Evolutionary conservation across 1,140 invertebrate species (phyloP), one percentile per base, ranked within the genome.

Genomic region (Monomorium pharaonis): DNA sequence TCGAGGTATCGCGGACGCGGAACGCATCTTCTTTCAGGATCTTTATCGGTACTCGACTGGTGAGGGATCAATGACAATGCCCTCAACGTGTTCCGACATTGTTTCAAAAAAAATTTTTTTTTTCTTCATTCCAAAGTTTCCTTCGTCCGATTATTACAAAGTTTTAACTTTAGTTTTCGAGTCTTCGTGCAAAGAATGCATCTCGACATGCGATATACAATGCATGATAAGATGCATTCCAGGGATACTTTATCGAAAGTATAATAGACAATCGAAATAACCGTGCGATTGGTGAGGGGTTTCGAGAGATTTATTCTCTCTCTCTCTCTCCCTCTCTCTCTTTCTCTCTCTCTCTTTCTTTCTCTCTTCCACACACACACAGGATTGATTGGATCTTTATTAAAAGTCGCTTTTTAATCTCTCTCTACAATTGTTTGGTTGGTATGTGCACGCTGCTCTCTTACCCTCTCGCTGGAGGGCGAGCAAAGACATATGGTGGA

Each of bases 401-500:
- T 72, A 27, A 70, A 56, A 56, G 37, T 83, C 37, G 24, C 42
- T 67, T 67, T 69, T 83, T 72, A 60, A 58, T 81, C 49, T 83
- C 51, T 83, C 51, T 83, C 37, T 72, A 83, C 67, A 83, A 58
- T 76, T 65, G 75, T 70, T 70, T 70, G 75, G 42, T 70, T 70
- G 75, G 42, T 86, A 81, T 88, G 76, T 58, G 84, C 70, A 37
- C 74, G 27, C 60, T 56, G 65, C 85, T 88, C 74, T 63, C 58
- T 88, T 47, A 75, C 42, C 84, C 42, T 86, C 67, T 58, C 51
- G 78, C 67, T 51, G 37, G 54, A 60, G 78, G 54, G 63, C 69
- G 58, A 89, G 74, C 62, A 74, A 74, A 60, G 84, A 76, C 33
- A 67, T 75, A 84, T 47, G 81, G 37, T 58, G 37, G 37, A 76